A percentile compares a stretch with the other conserved stretches of the same genome.
Conservation (phyloP, 2,888 invertebrate genomes). For the Adelognathus sp. region DNA sequence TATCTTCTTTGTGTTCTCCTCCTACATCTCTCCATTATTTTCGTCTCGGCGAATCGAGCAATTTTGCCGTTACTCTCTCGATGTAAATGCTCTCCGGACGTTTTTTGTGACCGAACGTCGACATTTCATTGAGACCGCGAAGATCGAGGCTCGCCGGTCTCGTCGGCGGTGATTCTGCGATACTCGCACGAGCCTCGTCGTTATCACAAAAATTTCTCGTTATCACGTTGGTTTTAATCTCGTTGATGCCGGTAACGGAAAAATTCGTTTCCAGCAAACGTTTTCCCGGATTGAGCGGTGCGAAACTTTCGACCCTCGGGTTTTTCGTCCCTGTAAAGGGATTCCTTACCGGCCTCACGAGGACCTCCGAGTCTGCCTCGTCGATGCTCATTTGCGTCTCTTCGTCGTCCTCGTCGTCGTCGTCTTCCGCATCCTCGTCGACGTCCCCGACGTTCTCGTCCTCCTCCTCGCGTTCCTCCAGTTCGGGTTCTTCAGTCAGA, state of each 20-base stretch:
- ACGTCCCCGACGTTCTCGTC: conserved; percentile 75
- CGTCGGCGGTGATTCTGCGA: conserved; percentile 39
- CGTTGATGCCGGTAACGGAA: conserved; percentile 74
- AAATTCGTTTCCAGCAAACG: conserved; percentile 75
- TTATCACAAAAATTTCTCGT: conserved; percentile 18
- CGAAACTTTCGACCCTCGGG: conserved; percentile 28
- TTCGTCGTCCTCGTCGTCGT: conserved; percentile 47
- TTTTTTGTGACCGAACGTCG: conserved; percentile 63
- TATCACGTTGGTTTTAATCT: conserved; percentile 69
- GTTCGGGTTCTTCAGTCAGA: conserved; percentile 78
- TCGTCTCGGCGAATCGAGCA: conserved; percentile 64
- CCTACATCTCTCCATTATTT: background rate
- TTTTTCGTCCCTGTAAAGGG: conserved; percentile 43
- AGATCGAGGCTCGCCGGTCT: conserved; percentile 74
- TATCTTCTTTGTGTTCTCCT: background rate
- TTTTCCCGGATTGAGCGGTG: conserved; percentile 48
- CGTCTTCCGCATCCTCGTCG: conserved; percentile 70
- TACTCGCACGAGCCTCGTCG: conserved; percentile 38
- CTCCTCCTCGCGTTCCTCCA: conserved; percentile 78
- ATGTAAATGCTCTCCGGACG: conserved; percentile 66
- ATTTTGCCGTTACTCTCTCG: conserved; percentile 71
- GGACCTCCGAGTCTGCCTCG: conserved; percentile 61
- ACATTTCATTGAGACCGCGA: conserved; percentile 61
- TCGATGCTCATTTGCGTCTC: conserved; percentile 41
- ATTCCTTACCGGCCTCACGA: conserved; percentile 73